Conservation (phyloP, 2,797 vertebrate species). For the Corythornis leucogaster region DNA sequence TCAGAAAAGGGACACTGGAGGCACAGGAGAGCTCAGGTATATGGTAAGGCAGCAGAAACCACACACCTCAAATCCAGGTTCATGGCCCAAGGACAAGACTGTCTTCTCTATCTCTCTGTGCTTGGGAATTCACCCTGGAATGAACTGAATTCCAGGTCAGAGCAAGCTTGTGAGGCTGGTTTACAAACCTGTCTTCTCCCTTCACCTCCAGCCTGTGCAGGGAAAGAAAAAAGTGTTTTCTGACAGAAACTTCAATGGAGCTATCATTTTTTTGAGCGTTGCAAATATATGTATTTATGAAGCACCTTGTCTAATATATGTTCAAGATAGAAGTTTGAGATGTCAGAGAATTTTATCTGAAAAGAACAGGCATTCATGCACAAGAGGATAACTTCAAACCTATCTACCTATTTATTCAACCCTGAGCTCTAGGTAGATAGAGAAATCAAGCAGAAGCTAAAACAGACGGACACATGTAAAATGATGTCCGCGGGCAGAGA, state of each 20-base stretch:
- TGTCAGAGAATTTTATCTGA: constrained; percentile 43
- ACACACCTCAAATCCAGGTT: accelerated
- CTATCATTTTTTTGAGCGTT: not conserved
- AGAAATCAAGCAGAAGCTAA: constrained; percentile 32
- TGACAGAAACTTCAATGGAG: not conserved
- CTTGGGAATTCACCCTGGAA: not conserved
- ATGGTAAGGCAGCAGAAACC: not conserved
- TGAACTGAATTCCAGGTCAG: not conserved
- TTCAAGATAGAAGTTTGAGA: constrained; percentile 22
- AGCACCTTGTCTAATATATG: not conserved
- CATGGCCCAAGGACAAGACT: not conserved
- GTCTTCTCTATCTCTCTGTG: not conserved
- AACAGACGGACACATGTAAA: not conserved
- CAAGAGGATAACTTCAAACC: constrained; percentile 48
- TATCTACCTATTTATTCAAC: constrained; percentile 10
- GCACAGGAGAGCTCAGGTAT: not conserved
- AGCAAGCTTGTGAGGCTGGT: not conserved
- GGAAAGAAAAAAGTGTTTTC: not conserved
- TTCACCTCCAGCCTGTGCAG: not conserved
- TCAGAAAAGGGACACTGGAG: not conserved
- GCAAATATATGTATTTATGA: not conserved
- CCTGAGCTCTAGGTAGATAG: not conserved
- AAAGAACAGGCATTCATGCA: not conserved
- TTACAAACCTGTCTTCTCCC: not conserved
- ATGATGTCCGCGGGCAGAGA: constrained; percentile 15